These are phyloP conservation scores for Archegozetes longisetosus DNA, from an alignment of 1,140 invertebrate species.

Conservation along the genomic window DNA sequence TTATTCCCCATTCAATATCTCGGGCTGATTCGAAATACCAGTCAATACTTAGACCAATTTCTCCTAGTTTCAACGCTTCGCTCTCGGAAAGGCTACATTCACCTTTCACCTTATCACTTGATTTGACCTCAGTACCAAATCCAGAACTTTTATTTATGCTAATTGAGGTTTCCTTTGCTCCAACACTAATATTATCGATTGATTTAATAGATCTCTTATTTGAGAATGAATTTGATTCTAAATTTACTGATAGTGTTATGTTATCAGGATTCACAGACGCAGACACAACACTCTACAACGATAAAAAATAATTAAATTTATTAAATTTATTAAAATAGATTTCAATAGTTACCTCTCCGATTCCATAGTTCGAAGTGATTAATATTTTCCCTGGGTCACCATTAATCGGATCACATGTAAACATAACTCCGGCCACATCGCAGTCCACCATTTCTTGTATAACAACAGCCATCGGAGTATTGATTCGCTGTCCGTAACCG, in stretches of 20 bases:
- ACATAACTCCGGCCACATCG: constrained; percentile 56
- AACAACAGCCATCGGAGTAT: constrained; percentile 55
- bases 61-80: not conserved
- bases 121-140: not conserved
- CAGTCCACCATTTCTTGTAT: constrained; percentile 56
- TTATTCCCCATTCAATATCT: constrained; percentile 21
- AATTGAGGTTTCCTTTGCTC: not conserved
- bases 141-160: not conserved
- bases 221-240: not conserved
- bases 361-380: constrained; percentile 62
- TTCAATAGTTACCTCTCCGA: constrained; percentile 48
- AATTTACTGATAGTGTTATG: not conserved
- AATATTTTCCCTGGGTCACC: constrained; percentile 46
- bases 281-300: not conserved
- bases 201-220: not conserved
- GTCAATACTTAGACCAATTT: constrained; percentile 5
- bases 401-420: constrained; percentile 53
- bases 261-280: not conserved
- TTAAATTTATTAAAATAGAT: not conserved
- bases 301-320: not conserved
- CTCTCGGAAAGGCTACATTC: constrained; percentile 12
- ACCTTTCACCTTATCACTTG: not conserved
- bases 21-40: not conserved
- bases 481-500: constrained; percentile 44
- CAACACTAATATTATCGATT: not conserved